A percentile compares a stretch with the other conserved stretches of the same genome.
These are phyloP conservation scores for Drosophila quinaria DNA, from an alignment of 2,888 invertebrate genomes.

Conservation along the genomic window DNA sequence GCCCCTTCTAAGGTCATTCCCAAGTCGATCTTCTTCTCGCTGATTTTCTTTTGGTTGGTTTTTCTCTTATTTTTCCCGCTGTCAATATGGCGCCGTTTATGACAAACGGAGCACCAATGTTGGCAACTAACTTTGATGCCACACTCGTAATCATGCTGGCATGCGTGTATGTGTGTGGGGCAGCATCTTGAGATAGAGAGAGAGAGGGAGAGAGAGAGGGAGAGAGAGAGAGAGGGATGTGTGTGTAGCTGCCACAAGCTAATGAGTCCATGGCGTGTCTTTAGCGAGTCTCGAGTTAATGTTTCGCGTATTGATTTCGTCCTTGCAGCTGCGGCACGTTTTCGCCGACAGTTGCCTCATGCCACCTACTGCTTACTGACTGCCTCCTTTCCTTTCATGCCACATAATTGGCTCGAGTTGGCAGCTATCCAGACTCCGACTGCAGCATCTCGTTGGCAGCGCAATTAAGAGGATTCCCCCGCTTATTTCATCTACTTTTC, in stretches of 20 bases:
- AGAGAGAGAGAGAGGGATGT: slow-evolving; percentile 1
- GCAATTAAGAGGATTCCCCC: slow-evolving; percentile 35
- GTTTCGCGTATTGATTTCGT: slow-evolving; percentile 79
- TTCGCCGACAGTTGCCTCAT: slow-evolving; percentile 22
- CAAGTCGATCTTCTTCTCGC: background rate
- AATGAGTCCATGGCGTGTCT: slow-evolving; percentile 81
- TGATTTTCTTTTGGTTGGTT: background rate
- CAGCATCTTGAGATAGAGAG: slow-evolving; percentile 27
- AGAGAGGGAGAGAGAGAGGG: slow-evolving; percentile 1
- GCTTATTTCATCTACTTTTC: background rate
- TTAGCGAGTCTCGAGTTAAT: slow-evolving; percentile 71
- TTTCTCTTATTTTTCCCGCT: slow-evolving; percentile 37
- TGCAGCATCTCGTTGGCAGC: slow-evolving; percentile 50
- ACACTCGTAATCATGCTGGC: slow-evolving; percentile 16
- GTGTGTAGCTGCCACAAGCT: slow-evolving; percentile 53
- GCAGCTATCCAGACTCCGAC: slow-evolving; percentile 54
- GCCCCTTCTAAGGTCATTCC: slow-evolving; percentile 6
- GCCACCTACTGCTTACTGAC: slow-evolving; percentile 14
- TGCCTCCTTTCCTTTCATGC: slow-evolving; percentile 12
- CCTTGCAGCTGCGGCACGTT: slow-evolving; percentile 39
- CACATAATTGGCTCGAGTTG: slow-evolving; percentile 63
- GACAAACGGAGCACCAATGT: slow-evolving; percentile 67
- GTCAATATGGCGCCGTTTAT: slow-evolving; percentile 77
- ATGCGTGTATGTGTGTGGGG: slow-evolving; percentile 6
- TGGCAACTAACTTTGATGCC: slow-evolving; percentile 17